These are phyloP conservation scores for Drosophila obscura DNA, from an alignment of 1,140 invertebrate genomes.

Conservation along the genomic window DNA sequence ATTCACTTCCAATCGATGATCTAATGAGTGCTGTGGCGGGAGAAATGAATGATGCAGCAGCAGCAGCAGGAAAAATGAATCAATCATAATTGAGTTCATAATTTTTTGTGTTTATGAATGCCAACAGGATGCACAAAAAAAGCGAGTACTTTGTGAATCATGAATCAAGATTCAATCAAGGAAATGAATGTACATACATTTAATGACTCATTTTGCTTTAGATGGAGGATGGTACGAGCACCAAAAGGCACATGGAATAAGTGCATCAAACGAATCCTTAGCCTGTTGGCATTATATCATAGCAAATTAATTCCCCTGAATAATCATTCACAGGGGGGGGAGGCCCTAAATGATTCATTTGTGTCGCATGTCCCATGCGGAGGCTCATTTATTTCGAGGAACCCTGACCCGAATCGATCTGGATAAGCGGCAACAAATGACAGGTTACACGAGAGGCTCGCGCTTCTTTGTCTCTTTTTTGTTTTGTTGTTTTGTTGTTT, in stretches of 20 bases:
- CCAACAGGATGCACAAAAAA: too few relatives aligned
- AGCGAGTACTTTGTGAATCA: too few relatives aligned
- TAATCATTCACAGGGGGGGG: too few relatives aligned
- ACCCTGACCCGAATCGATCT: constrained; percentile 41
- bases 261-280: too few relatives aligned
- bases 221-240: too few relatives aligned
- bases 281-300: too few relatives aligned
- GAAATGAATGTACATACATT: too few relatives aligned
- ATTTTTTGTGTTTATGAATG: background rate
- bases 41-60: background rate
- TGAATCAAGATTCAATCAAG: too few relatives aligned
- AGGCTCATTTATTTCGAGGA: constrained; percentile 30
- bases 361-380: constrained; percentile 8
- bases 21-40: constrained; percentile 7
- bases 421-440: constrained; percentile 28
- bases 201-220: too few relatives aligned
- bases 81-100: constrained; percentile 2
- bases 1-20: constrained; percentile 22
- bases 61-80: constrained; percentile 9
- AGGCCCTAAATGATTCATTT: constrained; percentile 20
- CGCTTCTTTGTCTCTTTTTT: background rate
- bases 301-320: background rate
- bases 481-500: background rate
- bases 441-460: background rate
- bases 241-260: too few relatives aligned